Base-by-base conservation (phyloP, 2,797 vertebrate genomes). In the Parambassis ranga region DNA sequence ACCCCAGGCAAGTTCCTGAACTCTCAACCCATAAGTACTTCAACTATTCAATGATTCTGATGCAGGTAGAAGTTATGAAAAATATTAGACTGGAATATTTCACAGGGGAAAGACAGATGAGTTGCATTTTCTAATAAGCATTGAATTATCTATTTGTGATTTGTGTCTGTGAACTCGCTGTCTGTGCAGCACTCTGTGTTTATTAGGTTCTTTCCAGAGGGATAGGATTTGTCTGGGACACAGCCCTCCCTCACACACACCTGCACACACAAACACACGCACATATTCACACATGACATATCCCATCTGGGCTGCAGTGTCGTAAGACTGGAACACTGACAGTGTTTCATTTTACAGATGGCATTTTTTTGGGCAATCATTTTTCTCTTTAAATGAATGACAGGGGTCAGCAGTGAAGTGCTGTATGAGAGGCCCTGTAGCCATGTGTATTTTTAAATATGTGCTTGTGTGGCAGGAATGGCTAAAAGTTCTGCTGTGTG, bases 371-470 rank as follows among this genome's bases (percentile, higher is more conserved):
- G n/a, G n/a, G n/a, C n/a, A n/a, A n/a, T n/a, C n/a, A n/a, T n/a
- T 55, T 9, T 22, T 4, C 22, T 61, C 19, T 22, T 6, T 14
- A 69, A 43, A 26, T 58, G 35, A 81, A 73, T 42, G 38, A 41
- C 59, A 65, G 49, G 10, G 60, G 49, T 58, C 41, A 14, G 14
- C 53, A 74, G 35, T 35, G 19, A 46, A 58, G 75, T 65, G 36
- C 43, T 23, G 67, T 35, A 15, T 3, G 14, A 23, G 24, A 28
- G 35, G 28, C 66, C 71, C 69, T 37, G 55, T 22, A 53, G 74
- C 46, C 11, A 15, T 46, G 44, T 49, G 30, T 65, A 27, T 65
- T 70, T 67, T 57, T 62, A 26, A 51, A 57, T 23, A 19, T 31
- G 10, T 41, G 38, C 52, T 44, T 53, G 51, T 75, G 67, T 42